phyloP scores from a whole-genome alignment of 2,113 vertebrate genomes.

The Petromus typicus region DNA sequence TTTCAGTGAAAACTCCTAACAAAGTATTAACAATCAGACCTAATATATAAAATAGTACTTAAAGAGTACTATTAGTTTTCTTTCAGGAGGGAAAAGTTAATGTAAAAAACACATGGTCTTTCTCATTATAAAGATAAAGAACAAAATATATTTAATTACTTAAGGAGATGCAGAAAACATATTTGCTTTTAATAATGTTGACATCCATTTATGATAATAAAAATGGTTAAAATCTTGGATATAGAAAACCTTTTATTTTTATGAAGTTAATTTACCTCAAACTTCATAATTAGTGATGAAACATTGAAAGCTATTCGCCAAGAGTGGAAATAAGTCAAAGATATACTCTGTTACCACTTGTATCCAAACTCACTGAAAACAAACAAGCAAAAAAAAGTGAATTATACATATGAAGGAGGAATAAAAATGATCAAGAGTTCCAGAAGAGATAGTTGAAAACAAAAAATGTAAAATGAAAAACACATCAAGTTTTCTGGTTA shows the following conservation, averaged over 20 bases:
- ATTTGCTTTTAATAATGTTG: not conserved
- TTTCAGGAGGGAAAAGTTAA: not conserved
- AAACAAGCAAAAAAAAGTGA: not conserved
- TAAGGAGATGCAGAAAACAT: not conserved
- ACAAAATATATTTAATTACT: not conserved
- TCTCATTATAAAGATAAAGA: not conserved
- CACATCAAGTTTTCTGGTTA: not conserved
- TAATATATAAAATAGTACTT: not conserved
- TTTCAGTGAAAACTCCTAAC: not conserved
- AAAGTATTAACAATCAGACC: not conserved
- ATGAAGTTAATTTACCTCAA: not conserved
- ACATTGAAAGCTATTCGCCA: not conserved
- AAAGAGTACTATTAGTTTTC: not conserved
- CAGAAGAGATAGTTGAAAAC: not conserved
- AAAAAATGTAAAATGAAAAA: not conserved
- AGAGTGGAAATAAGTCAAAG: not conserved
- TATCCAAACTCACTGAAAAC: not conserved
- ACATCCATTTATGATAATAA: not conserved
- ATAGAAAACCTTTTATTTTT: not conserved
- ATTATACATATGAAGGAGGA: not conserved
- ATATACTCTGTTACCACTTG: too few species aligned
- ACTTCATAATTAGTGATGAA: not conserved
- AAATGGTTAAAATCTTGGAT: not conserved
- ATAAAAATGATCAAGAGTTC: not conserved
- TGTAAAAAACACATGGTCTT: not conserved